Conservation (phyloP, 2,797 vertebrate genomes). For the Brachymystax lenok region DNA sequence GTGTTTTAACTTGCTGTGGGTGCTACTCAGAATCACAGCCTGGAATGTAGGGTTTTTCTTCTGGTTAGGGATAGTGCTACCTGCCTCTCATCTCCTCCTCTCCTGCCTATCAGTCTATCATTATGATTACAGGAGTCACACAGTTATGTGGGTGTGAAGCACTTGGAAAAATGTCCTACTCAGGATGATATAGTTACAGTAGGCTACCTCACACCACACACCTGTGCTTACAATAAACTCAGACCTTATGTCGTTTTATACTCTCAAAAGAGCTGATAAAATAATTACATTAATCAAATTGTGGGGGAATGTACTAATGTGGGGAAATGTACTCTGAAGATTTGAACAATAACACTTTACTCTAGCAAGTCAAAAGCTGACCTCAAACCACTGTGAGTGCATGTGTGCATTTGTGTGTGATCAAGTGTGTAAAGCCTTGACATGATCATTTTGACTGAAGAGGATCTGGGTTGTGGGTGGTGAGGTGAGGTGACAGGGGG, state of each 20-base stretch:
- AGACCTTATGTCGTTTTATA: neutral
- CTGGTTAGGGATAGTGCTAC: too few species aligned
- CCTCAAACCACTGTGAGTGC: neutral
- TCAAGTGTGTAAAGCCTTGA: conserved; percentile 20
- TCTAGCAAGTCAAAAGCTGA: neutral
- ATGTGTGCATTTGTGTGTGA: conserved; percentile 5
- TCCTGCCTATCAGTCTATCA: conserved; percentile 63
- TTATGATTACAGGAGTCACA: conserved; percentile 57
- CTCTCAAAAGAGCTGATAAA: neutral
- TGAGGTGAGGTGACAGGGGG: conserved; percentile 45
- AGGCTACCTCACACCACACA: conserved; percentile 28
- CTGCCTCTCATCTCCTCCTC: too few species aligned
- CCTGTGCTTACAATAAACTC: conserved; percentile 49
- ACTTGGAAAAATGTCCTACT: conserved; percentile 16
- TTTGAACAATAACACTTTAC: neutral
- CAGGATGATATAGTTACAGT: conserved; percentile 54
- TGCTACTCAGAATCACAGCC: conserved; percentile 67
- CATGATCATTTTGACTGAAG: conserved; percentile 48
- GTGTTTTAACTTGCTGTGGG: conserved; percentile 73
- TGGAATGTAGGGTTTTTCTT: conserved; percentile 57
- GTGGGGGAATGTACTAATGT: neutral
- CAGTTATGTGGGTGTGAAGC: conserved; percentile 28
- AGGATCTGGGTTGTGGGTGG: conserved; percentile 19
- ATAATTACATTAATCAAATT: too few species aligned
- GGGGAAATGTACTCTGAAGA: neutral